Evolutionary conservation across 2,797 vertebrate species (phyloP), one percentile per base, ranked within the genome.

Genomic region (Poecilia velifera): DNA sequence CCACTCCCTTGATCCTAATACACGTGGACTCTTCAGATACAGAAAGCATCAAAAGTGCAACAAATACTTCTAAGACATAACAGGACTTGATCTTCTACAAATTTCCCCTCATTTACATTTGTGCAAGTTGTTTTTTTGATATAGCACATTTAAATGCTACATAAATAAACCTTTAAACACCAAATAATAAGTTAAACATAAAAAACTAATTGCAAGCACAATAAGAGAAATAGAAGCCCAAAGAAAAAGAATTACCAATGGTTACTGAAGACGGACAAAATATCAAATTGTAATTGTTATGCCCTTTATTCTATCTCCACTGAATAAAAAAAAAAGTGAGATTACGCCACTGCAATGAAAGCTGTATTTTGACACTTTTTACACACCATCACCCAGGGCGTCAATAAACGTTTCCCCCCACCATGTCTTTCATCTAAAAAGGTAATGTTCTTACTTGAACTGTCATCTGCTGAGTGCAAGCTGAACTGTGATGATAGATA

Each of bases 401-500:
- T 28, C 25, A 71, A 46, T 12, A 71, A 70, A 43, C 18, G 22
- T n/a, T 43, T 25, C 36, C 3, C 36, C 20, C 20, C 66, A 2
- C 5, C 7, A 46, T 6, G 39, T 64, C 70, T 62, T 62, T 49
- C 36, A 73, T 49, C 55, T 10, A 46, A 25, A 45, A 79, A n/a
- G 49, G 72, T 22, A 41, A 55, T 31, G n/a, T 41, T 79, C 72
- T 77, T 74, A 82, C 62, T 74, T 13, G 31, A 82, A 72, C 59
- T 59, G 79, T 76, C 12, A 12, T 64, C 64, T 72, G 74, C 76
- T 49, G 74, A 79, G 68, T 72, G 76, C 79, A 41, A 79, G 74
- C 78, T 34, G 39, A 3, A 57, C 72, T 55, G 78, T 59, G 79
- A 83, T 76, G 43, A 81, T 66, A 55, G 59, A 82, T 85, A 84